These are phyloP conservation scores for Littorina saxatilis DNA, from an alignment of 1,140 invertebrate species.

Conservation along the genomic window DNA sequence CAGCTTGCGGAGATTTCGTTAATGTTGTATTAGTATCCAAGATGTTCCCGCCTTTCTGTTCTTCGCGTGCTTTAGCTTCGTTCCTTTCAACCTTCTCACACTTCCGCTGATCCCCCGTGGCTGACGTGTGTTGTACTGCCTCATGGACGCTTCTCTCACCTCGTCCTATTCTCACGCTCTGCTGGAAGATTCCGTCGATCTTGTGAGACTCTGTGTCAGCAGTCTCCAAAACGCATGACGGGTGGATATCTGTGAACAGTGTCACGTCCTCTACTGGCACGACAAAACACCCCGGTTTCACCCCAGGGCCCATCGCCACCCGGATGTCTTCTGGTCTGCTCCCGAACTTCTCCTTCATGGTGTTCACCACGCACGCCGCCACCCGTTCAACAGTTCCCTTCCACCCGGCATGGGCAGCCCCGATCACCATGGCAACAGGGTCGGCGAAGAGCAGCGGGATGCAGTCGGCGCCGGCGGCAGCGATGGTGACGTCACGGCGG, in stretches of 20 bases:
- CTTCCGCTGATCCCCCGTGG: too few relatives aligned
- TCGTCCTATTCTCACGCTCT: too few relatives aligned
- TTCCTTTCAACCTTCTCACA: too few relatives aligned
- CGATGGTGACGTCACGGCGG: constrained; percentile 43
- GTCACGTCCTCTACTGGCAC: constrained; percentile 7
- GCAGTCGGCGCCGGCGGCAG: constrained; percentile 62
- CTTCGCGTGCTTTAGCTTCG: too few relatives aligned
- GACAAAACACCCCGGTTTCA: constrained; percentile 46
- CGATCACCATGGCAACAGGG: constrained; percentile 46
- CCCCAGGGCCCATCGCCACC: constrained; percentile 53
- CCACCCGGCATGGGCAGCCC: constrained; percentile 58
- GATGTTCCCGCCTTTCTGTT: too few relatives aligned
- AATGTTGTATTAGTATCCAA: too few relatives aligned
- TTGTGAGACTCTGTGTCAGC: not conserved
- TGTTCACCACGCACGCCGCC: constrained; percentile 43
- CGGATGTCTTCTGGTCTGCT: constrained; percentile 44
- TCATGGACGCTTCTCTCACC: too few relatives aligned
- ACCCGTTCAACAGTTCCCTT: constrained; percentile 49
- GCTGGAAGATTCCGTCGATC: not conserved
- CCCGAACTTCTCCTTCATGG: constrained; percentile 44
- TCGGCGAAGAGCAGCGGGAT: constrained; percentile 57
- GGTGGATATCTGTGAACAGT: constrained; percentile 45
- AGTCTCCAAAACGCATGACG: constrained; percentile 21
- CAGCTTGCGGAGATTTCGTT: too few relatives aligned
- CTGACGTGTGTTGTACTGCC: too few relatives aligned